A percentile compares a stretch with the other conserved stretches of the same genome.
Evolutionary conservation across 2,888 invertebrate species (phyloP).

Genomic region (Drosophila antonietae): DNA sequence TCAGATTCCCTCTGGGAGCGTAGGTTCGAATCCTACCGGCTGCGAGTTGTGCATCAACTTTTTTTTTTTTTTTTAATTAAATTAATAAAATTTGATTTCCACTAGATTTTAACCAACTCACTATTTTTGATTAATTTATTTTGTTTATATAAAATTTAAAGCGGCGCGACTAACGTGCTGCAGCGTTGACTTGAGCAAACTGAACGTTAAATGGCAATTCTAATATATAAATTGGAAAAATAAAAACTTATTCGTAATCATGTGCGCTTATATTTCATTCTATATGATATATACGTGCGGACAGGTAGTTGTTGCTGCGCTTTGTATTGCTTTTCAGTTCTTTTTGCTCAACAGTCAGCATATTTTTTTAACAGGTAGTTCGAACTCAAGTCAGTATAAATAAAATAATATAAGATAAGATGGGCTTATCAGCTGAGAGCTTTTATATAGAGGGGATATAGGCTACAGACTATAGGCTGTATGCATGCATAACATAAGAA

Average conservation of each 20-base stretch:
- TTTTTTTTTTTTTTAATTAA: neutral
- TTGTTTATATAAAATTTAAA: neutral
- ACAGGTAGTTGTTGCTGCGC: conserved; percentile 52
- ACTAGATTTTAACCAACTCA: conserved; percentile 11
- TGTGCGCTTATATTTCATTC: conserved; percentile 61
- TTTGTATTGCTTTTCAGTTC: conserved; percentile 32
- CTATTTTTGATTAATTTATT: neutral
- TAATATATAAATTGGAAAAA: conserved; percentile 62
- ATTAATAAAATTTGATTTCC: neutral
- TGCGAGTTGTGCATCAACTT: conserved; percentile 69
- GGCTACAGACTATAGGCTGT: neutral
- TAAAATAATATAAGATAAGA: conserved; percentile 48
- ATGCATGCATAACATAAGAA: conserved; percentile 7
- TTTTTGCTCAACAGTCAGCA: conserved; percentile 61
- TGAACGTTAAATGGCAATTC: conserved; percentile 51
- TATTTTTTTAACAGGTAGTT: conserved; percentile 42
- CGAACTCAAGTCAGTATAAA: conserved; percentile 20
- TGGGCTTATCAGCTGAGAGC: conserved; percentile 39
- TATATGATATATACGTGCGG: conserved; percentile 45
- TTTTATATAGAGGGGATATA: conserved; percentile 5
- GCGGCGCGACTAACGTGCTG: conserved; percentile 50
- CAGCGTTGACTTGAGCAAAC: conserved; percentile 41
- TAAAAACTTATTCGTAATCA: conserved; percentile 69
- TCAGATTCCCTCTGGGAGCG: conserved; percentile 85
- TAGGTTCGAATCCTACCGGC: conserved; percentile 85